phyloP scores from a whole-genome alignment of 2,888 invertebrate genomes.

The Noctuana brunneofusca region DNA sequence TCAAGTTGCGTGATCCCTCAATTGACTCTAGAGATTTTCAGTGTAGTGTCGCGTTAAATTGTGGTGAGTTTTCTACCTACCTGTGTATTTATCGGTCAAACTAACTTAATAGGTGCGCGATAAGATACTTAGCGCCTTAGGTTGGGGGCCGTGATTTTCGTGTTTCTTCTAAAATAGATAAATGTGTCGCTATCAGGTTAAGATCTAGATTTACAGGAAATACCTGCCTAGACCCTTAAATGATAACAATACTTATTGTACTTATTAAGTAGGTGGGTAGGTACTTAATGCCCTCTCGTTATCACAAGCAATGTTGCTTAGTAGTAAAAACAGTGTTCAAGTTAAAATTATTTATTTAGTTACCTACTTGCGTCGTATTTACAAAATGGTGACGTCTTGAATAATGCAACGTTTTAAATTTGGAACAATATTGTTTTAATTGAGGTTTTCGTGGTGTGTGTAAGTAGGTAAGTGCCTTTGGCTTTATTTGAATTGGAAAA shows the following conservation, averaged over 20 bases:
- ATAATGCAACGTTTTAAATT: not conserved
- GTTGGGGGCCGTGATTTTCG: constrained; percentile 36
- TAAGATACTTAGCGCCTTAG: constrained; percentile 46
- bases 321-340: not conserved
- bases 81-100: constrained; percentile 58
- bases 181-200: constrained; percentile 16
- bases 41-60: not conserved
- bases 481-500: too few relatives aligned
- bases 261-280: not conserved
- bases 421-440: too few relatives aligned
- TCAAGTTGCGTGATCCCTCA: constrained; percentile 39
- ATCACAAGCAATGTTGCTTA: not conserved
- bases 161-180: constrained; percentile 11
- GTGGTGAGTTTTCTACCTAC: constrained; percentile 6
- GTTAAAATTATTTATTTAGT: not conserved
- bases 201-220: constrained; percentile 24
- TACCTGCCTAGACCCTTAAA: constrained; percentile 24
- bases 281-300: not conserved
- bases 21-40: not conserved
- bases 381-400: not conserved
- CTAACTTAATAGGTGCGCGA: constrained; percentile 53
- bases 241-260: too few relatives aligned
- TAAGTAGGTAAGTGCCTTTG: too few relatives aligned
- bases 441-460: too few relatives aligned
- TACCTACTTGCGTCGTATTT: not conserved